Evolutionary conservation across 2,113 vertebrate species (phyloP), one percentile per base, ranked within the genome.

Genomic region (Sceloporus undulatus): DNA sequence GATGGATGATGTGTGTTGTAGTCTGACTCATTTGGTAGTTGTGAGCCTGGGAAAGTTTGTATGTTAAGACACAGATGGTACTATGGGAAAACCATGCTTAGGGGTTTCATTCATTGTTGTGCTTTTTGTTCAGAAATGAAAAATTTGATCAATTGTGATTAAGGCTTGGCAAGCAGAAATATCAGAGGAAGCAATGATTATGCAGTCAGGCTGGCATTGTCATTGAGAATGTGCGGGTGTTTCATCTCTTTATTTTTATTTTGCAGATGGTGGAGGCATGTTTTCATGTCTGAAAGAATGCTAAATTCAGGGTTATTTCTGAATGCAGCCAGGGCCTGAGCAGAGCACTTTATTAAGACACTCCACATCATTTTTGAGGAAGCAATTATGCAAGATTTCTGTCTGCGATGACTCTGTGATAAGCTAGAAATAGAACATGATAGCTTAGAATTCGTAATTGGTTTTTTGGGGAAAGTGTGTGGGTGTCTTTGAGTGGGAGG

Each of bases 321-420:
- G 0, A 87, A 34, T 40, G 1, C 1, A 68, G 66, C 66, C 23
- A 1, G 40, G 79, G 77, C 18, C 85, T 88, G 86, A 81, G 25
- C 80, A 76, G 59, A 87, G 87, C 86, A 84, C 10, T 68, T 86
- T 86, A 82, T 87, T 74, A 74, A 87, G 87, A 75, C 59, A 42
- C 25, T 10, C 3, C 59, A 4, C 25, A 34, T 74, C 34, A 85
- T 23, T 56, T 68, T 59, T 56, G 56, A 54, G 78, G 29, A 79
- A 76, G 62, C 73, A 48, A 3, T 85, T 85, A 80, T 56, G 21
- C 71, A 78, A 79, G 88, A 25, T 79, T 91, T 40, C 89, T n/a
- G 73, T 87, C 84, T 89, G n/a, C 0, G 42, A 21, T 27, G 62
- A 84, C 84, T 84, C 87, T 85, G 7, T 75, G 68, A 74, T 76